Evolutionary conservation across 2,888 invertebrate genomes (phyloP).

Genomic region (Phoronis australis): DNA sequence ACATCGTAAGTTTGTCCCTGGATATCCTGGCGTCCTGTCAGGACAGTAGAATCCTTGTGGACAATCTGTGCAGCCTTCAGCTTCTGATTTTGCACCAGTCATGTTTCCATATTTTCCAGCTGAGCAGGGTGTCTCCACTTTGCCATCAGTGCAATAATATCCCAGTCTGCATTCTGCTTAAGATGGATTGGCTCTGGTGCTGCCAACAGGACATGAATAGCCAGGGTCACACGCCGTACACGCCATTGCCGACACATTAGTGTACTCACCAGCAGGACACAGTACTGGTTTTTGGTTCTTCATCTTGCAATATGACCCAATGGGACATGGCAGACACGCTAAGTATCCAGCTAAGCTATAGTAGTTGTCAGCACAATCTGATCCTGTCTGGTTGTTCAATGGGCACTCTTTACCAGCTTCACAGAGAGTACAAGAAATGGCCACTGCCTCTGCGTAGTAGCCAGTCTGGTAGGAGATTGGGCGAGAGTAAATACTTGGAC

Average conservation of each 20-base stretch:
- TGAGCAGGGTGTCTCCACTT: constrained; percentile 32
- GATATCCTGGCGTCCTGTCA: constrained; percentile 32
- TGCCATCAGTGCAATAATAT: constrained; percentile 41
- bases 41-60: constrained; percentile 46
- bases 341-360: constrained; percentile 40
- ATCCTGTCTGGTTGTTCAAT: constrained; percentile 22
- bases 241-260: constrained; percentile 14
- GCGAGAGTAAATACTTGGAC: constrained; percentile 33
- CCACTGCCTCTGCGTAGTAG: constrained; percentile 30
- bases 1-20: constrained; percentile 23
- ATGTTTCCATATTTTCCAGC: constrained; percentile 41
- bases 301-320: constrained; percentile 33
- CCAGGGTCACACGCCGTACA: constrained; percentile 30
- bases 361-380: constrained; percentile 29
- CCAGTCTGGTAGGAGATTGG: constrained; percentile 34
- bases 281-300: constrained; percentile 23
- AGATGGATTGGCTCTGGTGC: constrained; percentile 27
- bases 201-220: constrained; percentile 40
- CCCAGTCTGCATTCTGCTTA: constrained; percentile 33
- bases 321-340: constrained; percentile 34
- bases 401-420: constrained; percentile 41
- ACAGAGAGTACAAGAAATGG: constrained; percentile 33
- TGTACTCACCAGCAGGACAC: constrained; percentile 35
- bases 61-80: constrained; percentile 31
- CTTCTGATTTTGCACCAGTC: constrained; percentile 21